A percentile compares a stretch with the other conserved stretches of the same genome.
These are phyloP conservation scores for Ceyx margarethae DNA, from an alignment of 2,113 vertebrate species.

Conservation along the genomic window DNA sequence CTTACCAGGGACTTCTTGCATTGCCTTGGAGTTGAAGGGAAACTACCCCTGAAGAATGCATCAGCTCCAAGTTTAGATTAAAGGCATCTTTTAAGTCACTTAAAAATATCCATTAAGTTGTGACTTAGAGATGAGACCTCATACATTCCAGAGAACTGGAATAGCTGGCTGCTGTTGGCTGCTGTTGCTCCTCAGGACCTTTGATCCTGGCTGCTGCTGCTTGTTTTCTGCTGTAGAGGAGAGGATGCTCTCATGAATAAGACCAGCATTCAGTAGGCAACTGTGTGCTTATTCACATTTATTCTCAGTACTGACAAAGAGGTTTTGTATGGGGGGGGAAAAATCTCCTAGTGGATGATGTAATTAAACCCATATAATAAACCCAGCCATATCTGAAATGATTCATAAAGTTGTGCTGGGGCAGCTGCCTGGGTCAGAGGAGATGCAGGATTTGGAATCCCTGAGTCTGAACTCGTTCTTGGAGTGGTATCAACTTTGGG, in stretches of 20 bases:
- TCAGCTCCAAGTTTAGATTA: background rate
- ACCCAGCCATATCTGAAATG: background rate
- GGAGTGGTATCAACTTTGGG: background rate
- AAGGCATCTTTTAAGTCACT: background rate
- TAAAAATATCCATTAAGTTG: background rate
- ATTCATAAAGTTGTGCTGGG: background rate
- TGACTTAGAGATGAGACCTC: background rate
- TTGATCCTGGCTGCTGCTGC: background rate
- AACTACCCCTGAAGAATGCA: background rate
- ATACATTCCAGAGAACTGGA: background rate
- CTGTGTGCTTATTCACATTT: background rate
- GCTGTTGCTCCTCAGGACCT: background rate
- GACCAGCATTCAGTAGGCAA: background rate
- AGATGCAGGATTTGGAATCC: background rate
- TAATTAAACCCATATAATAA: background rate
- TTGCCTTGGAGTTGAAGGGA: background rate
- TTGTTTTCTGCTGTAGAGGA: background rate
- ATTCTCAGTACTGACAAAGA: background rate
- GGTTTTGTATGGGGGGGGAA: background rate
- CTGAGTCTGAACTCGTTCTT: background rate
- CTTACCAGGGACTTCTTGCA: background rate
- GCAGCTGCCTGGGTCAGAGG: background rate
- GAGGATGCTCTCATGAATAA: background rate
- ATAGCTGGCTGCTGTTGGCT: background rate
- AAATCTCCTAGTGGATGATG: background rate